Evolutionary conservation across 1,140 invertebrate species (phyloP), one percentile per base, ranked within the genome.

Genomic region (Coelopa frigida): DNA sequence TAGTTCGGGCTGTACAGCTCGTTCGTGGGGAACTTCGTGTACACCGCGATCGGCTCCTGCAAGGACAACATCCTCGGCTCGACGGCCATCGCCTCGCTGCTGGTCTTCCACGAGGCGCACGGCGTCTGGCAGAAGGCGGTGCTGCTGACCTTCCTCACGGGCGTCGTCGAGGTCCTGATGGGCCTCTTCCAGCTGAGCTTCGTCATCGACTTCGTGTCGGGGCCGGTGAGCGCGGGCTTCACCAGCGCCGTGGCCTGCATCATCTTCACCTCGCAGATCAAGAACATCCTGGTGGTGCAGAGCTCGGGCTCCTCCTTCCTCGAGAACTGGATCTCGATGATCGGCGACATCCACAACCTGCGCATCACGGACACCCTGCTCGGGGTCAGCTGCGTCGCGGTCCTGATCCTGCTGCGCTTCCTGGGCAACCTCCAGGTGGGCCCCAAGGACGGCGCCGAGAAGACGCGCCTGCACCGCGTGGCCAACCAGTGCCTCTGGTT

Each of bases 171-270:
- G 59, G 58, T 93, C 6, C 48, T 87, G 2, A 87, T 92, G 82
- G 89, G 88, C 2, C 57, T 91, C 15, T 76, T 91, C 18, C 87
- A 90, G 31, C 73, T 94, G 48, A 85, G 90, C 43, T 92, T 94
- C 68, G 71, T 95, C 18, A 85, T 94, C 40, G 87, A 93, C 70
- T 94, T 92, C 68, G 88, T 95, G 3, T 91, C 88, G 0, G 84
- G 85, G 12, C 88, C 90, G 1, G 90, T 94, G 1, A 89, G 88
- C 18, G 89, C 85, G 12, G 88, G 88, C 10, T 94, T 94, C 64
- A 94, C 89, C 0, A 89, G 87, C 4, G 90, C 90, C 1, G 90
- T 90, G 10, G 89, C 90, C 18, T 74, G 94, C 18, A 89, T 90
- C 51, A 94, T 94, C 35, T 80, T 87, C 2, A 82, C 83, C 2